A percentile compares a stretch with the other conserved stretches of the same genome.
Evolutionary conservation across 1,140 invertebrate species (phyloP).

Genomic region (Artemia franciscana): DNA sequence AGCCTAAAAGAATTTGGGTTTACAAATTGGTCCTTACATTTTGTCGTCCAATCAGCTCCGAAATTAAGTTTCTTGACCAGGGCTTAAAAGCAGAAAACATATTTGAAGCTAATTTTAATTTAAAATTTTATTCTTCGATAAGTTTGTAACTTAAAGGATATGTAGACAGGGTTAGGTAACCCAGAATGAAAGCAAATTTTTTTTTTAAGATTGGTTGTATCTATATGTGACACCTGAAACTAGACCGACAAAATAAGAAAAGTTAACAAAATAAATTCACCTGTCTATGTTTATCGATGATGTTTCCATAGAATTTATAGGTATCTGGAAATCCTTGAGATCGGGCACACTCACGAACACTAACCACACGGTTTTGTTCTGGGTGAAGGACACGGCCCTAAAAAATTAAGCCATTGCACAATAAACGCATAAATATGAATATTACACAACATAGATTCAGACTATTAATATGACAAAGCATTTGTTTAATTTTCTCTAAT

Average conservation of each 20-base stretch:
- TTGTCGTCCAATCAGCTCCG: too few relatives aligned
- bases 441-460: background rate
- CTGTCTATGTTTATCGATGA: constrained; percentile 57
- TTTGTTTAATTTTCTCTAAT: background rate
- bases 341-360: constrained; percentile 59
- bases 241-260: background rate
- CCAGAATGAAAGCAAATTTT: background rate
- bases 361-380: constrained; percentile 50
- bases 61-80: too few relatives aligned
- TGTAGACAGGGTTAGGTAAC: background rate
- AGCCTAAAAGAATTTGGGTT: too few relatives aligned
- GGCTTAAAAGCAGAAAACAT: background rate
- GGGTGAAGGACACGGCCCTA: constrained; percentile 54
- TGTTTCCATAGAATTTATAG: constrained; percentile 46
- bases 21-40: too few relatives aligned
- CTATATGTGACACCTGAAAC: background rate
- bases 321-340: constrained; percentile 65
- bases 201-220: background rate
- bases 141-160: background rate
- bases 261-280: constrained; percentile 19
- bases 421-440: background rate
- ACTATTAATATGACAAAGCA: background rate
- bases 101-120: background rate
- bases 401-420: constrained; percentile 1
- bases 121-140: background rate